These are phyloP conservation scores for Drosophila sordidula DNA, from an alignment of 2,888 invertebrate species.

Conservation along the genomic window DNA sequence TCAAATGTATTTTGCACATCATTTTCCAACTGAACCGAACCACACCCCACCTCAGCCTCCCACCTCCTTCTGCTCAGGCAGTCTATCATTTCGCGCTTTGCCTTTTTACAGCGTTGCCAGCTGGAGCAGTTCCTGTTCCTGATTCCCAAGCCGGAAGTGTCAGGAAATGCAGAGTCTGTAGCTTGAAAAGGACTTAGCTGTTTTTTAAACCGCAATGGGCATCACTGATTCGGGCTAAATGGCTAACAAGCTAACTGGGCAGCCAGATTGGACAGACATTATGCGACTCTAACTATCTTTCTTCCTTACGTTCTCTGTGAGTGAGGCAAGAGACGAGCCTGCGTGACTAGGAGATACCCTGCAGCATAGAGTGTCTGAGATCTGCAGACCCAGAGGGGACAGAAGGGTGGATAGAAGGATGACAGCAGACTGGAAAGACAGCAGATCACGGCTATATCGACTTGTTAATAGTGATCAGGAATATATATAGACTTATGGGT, in stretches of 20 bases:
- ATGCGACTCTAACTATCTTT: too few species aligned
- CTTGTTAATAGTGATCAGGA: too few species aligned
- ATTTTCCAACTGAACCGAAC: conserved; percentile 12
- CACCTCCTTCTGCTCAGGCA: conserved; percentile 5
- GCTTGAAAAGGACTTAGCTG: conserved; percentile 16
- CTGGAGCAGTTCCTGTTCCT: conserved; percentile 17
- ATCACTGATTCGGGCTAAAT: background rate
- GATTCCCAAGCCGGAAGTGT: conserved; percentile 34
- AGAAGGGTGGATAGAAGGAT: too few species aligned
- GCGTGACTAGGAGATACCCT: background rate
- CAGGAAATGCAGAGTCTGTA: conserved; percentile 41
- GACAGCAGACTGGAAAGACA: too few species aligned
- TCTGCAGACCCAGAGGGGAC: too few species aligned
- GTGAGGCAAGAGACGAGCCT: too few species aligned
- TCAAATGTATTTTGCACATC: conserved; percentile 56
- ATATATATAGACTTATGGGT: background rate
- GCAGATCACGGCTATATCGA: too few species aligned
- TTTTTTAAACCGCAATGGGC: conserved; percentile 17
- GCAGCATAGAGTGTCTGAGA: background rate
- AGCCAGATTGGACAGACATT: too few species aligned
- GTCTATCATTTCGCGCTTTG: conserved; percentile 29
- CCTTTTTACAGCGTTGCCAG: conserved; percentile 14
- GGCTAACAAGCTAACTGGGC: too few species aligned
- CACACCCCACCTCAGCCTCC: background rate
- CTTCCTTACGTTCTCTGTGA: too few species aligned